Conservation (phyloP, 2,797 vertebrate genomes). For the Ctenosaura bakeri region DNA sequence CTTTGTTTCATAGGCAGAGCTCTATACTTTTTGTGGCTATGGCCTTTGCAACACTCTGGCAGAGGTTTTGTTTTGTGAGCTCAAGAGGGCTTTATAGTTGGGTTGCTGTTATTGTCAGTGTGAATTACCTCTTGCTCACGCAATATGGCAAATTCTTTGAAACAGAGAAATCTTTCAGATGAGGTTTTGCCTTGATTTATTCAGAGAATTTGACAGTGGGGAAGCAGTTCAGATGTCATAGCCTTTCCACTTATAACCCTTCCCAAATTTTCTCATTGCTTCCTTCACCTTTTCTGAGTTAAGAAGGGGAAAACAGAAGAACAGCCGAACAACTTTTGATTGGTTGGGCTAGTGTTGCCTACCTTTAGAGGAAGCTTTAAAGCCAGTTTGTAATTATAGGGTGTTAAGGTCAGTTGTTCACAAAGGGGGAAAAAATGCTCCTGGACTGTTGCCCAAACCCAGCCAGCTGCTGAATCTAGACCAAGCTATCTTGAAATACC, state of each 20-base stretch:
- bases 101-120: too few species aligned
- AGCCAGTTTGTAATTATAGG: not conserved
- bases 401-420: not conserved
- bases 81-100: not conserved
- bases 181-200: too few species aligned
- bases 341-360: too few species aligned
- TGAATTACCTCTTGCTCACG: not conserved
- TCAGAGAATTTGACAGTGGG: too few species aligned
- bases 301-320: not conserved
- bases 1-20: not conserved
- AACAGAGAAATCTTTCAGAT: too few species aligned
- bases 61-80: not conserved
- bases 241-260: too few species aligned
- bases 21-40: slow-evolving; percentile 6
- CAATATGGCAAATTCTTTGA: not conserved
- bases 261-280: too few species aligned
- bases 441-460: not conserved
- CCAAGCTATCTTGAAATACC: not conserved
- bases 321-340: not conserved
- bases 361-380: not conserved
- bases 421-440: not conserved
- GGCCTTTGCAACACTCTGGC: not conserved
- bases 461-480: not conserved
- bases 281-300: too few species aligned
- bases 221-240: too few species aligned